Evolutionary conservation across 2,797 vertebrate genomes (phyloP).

Genomic region (Rhynchotus rufescens): DNA sequence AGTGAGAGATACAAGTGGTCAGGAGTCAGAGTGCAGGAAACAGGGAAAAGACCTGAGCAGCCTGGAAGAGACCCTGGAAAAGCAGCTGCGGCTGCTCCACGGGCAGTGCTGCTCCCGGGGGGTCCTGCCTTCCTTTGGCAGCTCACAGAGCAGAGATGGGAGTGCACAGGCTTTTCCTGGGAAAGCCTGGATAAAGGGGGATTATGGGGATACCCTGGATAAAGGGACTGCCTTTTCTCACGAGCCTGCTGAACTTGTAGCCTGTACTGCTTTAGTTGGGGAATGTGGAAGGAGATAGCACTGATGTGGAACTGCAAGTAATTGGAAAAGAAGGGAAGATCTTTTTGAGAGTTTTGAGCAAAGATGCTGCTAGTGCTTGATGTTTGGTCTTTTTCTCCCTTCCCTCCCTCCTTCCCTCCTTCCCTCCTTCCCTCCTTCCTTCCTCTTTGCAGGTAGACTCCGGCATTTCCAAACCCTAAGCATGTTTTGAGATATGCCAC

Average conservation of each 20-base stretch:
- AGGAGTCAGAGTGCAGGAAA: background rate
- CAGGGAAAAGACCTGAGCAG: background rate
- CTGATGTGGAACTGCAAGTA: background rate
- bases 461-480: background rate
- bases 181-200: background rate
- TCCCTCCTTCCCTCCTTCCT: no score
- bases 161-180: fast-evolving
- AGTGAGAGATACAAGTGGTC: background rate
- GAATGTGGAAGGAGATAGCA: background rate
- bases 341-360: background rate
- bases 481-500: background rate
- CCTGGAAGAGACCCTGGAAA: background rate
- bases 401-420: no score
- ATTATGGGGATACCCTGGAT: background rate
- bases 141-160: background rate
- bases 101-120: background rate
- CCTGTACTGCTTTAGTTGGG: background rate
- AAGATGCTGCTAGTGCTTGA: background rate
- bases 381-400: background rate
- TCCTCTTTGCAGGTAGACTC: background rate
- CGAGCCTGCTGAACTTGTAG: background rate
- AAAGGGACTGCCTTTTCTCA: background rate
- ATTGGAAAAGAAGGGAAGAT: background rate
- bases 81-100: background rate
- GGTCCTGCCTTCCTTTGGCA: background rate